Base-by-base conservation (phyloP, 2,888 invertebrate species). In the Carterocephalus palaemon region DNA sequence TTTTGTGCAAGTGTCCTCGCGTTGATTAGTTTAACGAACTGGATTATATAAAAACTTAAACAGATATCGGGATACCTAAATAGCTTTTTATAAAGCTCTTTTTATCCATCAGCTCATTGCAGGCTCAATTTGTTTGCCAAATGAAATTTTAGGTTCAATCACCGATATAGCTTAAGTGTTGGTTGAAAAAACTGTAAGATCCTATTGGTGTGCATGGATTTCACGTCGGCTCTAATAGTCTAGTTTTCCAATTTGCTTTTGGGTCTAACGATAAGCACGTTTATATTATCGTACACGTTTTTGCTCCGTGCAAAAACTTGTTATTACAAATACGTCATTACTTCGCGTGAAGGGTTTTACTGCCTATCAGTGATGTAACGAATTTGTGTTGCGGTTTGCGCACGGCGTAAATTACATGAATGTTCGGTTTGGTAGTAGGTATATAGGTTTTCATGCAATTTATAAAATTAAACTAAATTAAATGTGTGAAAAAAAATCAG, bases 131-230 rank as follows among this genome's bases (percentile, higher is more conserved):
- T 46, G 39, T 39, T 45, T 17, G 26, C 22, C 39, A 46, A 46
- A 46, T 46, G 39, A 46, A 46, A 33, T 39, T 46, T 39, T 46
- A 39, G 38, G 38, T 46, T 39, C 46, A 33, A 46, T 46, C 38
- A 39, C 39, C 46, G 39, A 38, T 45, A 43, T 22, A 16, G 23
- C 24, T 19, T 12, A 7, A 38, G 22, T 24, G 32, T 32, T 38
- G 5, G 23, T 20, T 3, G 17, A 6, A 31, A 29, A 38, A 37
- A 45, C 37, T 34, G 7, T 6, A 23, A 23, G 9, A 29, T 26
- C 26, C 17, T 19, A 16, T 43, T 29, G 22, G 17, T 13, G 24
- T 16, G 23, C 23, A 28, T 24, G 16, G 8, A 36, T 36, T 43
- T 43, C 36, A 28, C 34, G 28, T 33, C 16, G 28, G 20, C 20